Evolutionary conservation across 2,888 invertebrate species (phyloP).

Genomic region (Thymelicus lineola): DNA sequence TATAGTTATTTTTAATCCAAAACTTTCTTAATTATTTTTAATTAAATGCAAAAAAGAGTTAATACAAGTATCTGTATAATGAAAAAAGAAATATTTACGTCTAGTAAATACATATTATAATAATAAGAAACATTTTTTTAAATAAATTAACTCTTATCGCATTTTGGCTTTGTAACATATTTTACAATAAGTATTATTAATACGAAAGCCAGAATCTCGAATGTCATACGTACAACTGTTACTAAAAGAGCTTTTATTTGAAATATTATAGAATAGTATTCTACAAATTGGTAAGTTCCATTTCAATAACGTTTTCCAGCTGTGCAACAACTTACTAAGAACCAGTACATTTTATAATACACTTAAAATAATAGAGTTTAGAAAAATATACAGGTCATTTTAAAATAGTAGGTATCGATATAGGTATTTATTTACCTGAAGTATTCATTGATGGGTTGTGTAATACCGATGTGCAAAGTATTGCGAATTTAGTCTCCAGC

Average conservation of each 20-base stretch:
- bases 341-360: not conserved
- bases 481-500: too few relatives aligned
- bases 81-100: too few relatives aligned
- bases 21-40: too few relatives aligned
- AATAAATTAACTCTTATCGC: not conserved
- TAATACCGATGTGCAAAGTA: too few relatives aligned
- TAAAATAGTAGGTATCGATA: not conserved
- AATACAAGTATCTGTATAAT: too few relatives aligned
- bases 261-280: constrained; percentile 60
- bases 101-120: too few relatives aligned
- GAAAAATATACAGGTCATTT: not conserved
- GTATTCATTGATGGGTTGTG: too few relatives aligned
- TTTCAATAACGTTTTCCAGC: constrained; percentile 64
- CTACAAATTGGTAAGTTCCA: constrained; percentile 67
- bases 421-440: too few relatives aligned
- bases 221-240: constrained; percentile 54
- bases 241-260: constrained; percentile 61
- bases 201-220: constrained; percentile 11
- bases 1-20: too few relatives aligned
- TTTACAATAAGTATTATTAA: constrained; percentile 10
- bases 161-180: constrained; percentile 8
- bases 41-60: too few relatives aligned
- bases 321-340: constrained; percentile 48
- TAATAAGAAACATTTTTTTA: too few relatives aligned
- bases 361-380: not conserved